Evolutionary conservation across 2,797 vertebrate species (phyloP).

Genomic region (Sardinella longiceps): DNA sequence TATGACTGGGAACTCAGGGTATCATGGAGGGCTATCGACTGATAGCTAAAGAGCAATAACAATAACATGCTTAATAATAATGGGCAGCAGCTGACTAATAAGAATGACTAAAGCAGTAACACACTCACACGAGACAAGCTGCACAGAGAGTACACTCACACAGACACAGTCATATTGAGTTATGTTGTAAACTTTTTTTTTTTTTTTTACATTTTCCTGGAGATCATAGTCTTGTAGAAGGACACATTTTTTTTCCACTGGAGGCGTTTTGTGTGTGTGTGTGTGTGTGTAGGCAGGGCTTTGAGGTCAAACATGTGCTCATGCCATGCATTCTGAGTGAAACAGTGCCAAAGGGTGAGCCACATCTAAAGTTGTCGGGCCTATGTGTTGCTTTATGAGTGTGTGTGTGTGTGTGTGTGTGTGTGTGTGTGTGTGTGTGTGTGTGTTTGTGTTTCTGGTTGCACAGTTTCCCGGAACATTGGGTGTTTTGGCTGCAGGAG

Average conservation of each 20-base stretch:
- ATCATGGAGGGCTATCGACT: neutral
- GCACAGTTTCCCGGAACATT: slow-evolving; percentile 72
- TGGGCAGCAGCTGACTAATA: too few species aligned
- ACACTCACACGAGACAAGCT: neutral
- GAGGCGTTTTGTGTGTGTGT: neutral
- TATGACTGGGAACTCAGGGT: neutral
- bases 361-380: slow-evolving; percentile 70
- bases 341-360: slow-evolving; percentile 59
- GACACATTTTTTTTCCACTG: neutral
- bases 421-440: slow-evolving; percentile 71
- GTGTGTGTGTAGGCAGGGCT: slow-evolving; percentile 18
- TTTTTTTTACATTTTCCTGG: neutral
- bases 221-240: neutral
- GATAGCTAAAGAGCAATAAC: neutral
- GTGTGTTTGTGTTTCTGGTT: slow-evolving; percentile 70
- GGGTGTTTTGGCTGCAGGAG: slow-evolving; percentile 60
- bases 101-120: neutral
- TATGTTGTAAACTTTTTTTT: neutral
- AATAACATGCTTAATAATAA: too few species aligned
- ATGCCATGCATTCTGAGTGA: slow-evolving; percentile 24
- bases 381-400: slow-evolving; percentile 35
- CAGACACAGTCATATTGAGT: neutral
- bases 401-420: slow-evolving; percentile 48
- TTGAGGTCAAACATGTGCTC: slow-evolving; percentile 8
- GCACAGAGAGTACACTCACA: neutral